Evolutionary conservation across 2,888 invertebrate species (phyloP).

Genomic region (Hyles lineata): DNA sequence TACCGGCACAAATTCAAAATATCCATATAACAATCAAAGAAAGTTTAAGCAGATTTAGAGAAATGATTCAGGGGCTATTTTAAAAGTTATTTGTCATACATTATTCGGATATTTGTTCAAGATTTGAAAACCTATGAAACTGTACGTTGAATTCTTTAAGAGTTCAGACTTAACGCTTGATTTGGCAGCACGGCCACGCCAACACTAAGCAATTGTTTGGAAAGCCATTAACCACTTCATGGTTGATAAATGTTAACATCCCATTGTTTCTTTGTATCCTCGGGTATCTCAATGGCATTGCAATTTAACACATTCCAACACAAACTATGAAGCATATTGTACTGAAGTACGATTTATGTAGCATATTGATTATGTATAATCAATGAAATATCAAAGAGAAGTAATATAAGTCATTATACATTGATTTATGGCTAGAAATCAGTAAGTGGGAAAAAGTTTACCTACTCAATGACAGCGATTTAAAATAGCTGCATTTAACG

Average conservation of each 20-base stretch:
- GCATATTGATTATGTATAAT: neutral
- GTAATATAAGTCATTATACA: neutral
- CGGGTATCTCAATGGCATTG: slow-evolving; percentile 55
- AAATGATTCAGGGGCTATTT: neutral
- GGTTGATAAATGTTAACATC: slow-evolving; percentile 64
- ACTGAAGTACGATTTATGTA: neutral
- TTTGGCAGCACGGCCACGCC: slow-evolving; percentile 41
- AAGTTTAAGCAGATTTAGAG: neutral
- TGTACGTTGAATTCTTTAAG: slow-evolving; percentile 28
- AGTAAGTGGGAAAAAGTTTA: neutral
- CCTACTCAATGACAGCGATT: too few relatives aligned
- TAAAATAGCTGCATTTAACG: slow-evolving; percentile 15
- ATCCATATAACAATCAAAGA: too few relatives aligned
- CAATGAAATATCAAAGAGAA: neutral
- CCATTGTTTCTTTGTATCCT: slow-evolving; percentile 65
- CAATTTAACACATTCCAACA: slow-evolving; percentile 46
- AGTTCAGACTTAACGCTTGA: slow-evolving; percentile 37
- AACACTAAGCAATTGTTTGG: slow-evolving; percentile 52
- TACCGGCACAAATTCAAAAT: too few relatives aligned
- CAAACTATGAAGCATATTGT: neutral
- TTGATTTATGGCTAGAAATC: neutral
- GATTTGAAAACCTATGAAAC: neutral
- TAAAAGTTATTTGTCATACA: neutral
- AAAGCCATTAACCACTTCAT: slow-evolving; percentile 55
- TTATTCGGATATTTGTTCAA: neutral